Percentiles rank a stretch among this genome's conserved stretches.
phyloP scores from a whole-genome alignment of 1,140 invertebrate species.

The Zaprionus tsacasi region DNA sequence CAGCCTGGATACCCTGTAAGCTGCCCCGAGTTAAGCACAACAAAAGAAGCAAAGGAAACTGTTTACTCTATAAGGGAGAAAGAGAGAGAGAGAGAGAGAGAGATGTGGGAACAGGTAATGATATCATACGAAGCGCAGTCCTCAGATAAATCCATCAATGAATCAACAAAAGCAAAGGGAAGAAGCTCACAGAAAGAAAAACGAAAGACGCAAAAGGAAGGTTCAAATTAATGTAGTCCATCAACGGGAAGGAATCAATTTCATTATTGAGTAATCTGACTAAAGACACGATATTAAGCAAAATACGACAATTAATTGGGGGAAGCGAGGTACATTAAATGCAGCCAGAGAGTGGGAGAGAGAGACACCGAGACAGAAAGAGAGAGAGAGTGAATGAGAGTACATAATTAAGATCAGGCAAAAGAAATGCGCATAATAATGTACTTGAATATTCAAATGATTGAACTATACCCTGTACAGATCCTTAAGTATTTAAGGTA shows the following conservation, averaged over 20 bases:
- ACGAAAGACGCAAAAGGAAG: not conserved
- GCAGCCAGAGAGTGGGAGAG: not conserved
- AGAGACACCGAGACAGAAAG: no score
- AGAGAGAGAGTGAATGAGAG: not conserved
- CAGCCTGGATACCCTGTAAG: not conserved
- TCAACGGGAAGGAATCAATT: not conserved
- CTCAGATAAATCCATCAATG: no score
- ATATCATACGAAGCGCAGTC: no score
- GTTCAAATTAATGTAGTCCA: not conserved
- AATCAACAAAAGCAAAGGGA: not conserved
- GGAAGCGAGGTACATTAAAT: not conserved
- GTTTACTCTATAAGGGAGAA: not conserved
- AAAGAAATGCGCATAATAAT: no score
- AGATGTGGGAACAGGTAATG: not conserved
- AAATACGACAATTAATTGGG: not conserved
- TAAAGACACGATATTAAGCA: not conserved
- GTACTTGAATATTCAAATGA: no score
- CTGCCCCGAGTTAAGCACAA: no score
- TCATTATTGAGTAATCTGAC: constrained; percentile 5
- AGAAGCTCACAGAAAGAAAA: no score
- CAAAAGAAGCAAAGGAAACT: not conserved
- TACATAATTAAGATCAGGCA: no score
- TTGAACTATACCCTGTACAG: no score
- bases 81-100: not conserved
- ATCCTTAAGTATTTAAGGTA: no score